A percentile compares a stretch with the other conserved stretches of the same genome.
Evolutionary conservation across 2,797 vertebrate species (phyloP).

Genomic region (Karalla daura): DNA sequence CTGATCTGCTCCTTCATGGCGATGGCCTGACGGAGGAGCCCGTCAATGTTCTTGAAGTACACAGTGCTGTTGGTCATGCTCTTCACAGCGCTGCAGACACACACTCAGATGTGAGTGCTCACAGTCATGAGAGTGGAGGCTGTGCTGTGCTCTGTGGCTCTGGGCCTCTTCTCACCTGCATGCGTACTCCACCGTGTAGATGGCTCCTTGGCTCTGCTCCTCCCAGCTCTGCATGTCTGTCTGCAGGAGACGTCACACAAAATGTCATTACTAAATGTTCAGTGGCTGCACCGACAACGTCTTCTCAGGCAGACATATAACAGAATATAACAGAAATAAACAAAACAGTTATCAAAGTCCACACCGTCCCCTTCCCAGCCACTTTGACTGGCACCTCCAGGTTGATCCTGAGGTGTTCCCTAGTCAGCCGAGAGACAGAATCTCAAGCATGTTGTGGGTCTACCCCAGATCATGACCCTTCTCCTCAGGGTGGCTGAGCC

Average conservation of each 20-base stretch:
- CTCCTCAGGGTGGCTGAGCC: too few relatives aligned
- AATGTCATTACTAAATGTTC: neutral
- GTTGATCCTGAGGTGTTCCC: too few relatives aligned
- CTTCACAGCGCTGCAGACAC: constrained; percentile 90
- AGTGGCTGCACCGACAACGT: neutral
- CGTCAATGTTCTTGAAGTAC: constrained; percentile 95
- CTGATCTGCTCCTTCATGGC: constrained; percentile 90
- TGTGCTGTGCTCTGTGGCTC: neutral
- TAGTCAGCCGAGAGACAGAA: too few relatives aligned
- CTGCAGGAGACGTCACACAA: constrained; percentile 70
- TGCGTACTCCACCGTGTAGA: constrained; percentile 96
- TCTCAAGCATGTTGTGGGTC: too few relatives aligned
- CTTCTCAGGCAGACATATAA: too few relatives aligned
- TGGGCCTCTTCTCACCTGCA: constrained; percentile 86
- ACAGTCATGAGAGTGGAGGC: neutral
- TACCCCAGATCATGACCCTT: too few relatives aligned
- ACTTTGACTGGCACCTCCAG: too few relatives aligned
- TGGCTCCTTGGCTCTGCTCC: constrained; percentile 97
- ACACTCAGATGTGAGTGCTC: constrained; percentile 2
- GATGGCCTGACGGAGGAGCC: constrained; percentile 91
- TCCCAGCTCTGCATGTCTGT: constrained; percentile 99
- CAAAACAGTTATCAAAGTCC: too few relatives aligned
- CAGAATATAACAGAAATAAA: too few relatives aligned
- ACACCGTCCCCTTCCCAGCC: too few relatives aligned
- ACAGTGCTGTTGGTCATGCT: constrained; percentile 93